Evolutionary conservation across 2,113 vertebrate species (phyloP).

Genomic region (Cavia porcellus): DNA sequence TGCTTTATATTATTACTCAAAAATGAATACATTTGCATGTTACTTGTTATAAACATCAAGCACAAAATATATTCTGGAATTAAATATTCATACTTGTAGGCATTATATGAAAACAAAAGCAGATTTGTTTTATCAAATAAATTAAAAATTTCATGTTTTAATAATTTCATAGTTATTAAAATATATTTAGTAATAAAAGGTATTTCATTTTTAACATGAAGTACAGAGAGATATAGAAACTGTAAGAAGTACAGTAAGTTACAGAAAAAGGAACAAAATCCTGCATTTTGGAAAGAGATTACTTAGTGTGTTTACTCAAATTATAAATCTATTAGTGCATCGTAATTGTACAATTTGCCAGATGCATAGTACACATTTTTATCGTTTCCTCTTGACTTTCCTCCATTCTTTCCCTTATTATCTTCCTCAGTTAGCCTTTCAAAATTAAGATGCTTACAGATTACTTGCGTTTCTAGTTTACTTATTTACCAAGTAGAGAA

Average conservation of each 20-base stretch:
- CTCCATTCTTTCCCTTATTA: neutral
- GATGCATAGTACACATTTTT: neutral
- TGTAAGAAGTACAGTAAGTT: too few relatives aligned
- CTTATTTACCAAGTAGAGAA: neutral
- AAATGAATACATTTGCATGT: neutral
- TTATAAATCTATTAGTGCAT: neutral
- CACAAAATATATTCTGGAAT: neutral
- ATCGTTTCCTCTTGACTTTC: neutral
- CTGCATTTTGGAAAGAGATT: neutral
- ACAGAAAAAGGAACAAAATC: neutral
- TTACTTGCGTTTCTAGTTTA: neutral
- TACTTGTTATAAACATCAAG: neutral
- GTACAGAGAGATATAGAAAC: too few relatives aligned
- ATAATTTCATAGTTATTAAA: neutral
- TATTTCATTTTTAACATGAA: neutral
- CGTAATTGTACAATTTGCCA: neutral
- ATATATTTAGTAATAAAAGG: neutral
- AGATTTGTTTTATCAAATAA: neutral
- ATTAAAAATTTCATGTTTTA: neutral
- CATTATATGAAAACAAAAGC: neutral
- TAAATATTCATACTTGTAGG: neutral
- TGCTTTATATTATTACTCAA: conserved; percentile 1
- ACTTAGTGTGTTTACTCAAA: neutral
- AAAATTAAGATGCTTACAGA: neutral
- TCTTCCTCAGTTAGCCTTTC: neutral